These are phyloP conservation scores for Lutjanus erythropterus DNA, from an alignment of 2,113 vertebrate species.

Conservation along the genomic window DNA sequence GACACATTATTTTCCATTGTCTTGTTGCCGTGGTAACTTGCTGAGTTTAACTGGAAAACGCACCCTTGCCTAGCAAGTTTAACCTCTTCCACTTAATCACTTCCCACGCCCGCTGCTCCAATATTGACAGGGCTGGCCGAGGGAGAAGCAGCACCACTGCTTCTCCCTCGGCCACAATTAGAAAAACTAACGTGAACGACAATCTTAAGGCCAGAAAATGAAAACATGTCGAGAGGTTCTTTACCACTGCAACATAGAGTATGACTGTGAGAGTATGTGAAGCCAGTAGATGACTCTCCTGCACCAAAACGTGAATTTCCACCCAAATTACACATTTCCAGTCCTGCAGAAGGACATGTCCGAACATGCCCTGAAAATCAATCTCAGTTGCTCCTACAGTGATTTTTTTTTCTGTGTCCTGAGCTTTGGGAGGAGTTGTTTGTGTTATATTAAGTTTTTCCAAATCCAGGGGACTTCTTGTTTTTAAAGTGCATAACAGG, in stretches of 20 bases:
- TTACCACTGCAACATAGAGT: not conserved
- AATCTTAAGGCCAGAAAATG: not conserved
- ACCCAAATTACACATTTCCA: conserved; percentile 36
- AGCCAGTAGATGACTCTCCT: not conserved
- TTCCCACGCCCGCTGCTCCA: conserved; percentile 65
- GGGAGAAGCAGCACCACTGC: conserved; percentile 7
- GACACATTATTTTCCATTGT: conserved; percentile 78
- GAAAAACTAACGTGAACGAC: not conserved
- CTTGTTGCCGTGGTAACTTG: conserved; percentile 77
- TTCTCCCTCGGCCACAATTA: not conserved
- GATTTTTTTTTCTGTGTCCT: conserved; percentile 20
- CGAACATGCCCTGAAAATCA: conserved; percentile 43
- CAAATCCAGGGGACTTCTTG: not conserved
- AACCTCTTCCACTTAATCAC: conserved; percentile 75
- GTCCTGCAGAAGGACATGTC: conserved; percentile 40
- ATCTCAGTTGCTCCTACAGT: not conserved
- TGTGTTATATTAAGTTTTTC: conserved; percentile 8
- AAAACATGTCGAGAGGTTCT: not conserved
- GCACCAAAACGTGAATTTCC: conserved; percentile 19
- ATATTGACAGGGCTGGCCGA: conserved; percentile 41
- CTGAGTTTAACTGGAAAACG: conserved; percentile 78
- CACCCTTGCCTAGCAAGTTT: conserved; percentile 78
- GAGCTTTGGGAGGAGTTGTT: conserved; percentile 10
- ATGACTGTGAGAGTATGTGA: not conserved
- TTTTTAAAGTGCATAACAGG: not conserved